A percentile compares a stretch with the other conserved stretches of the same genome.
Conservation (phyloP, 2,797 vertebrate genomes). For the Helarctos malayanus region DNA sequence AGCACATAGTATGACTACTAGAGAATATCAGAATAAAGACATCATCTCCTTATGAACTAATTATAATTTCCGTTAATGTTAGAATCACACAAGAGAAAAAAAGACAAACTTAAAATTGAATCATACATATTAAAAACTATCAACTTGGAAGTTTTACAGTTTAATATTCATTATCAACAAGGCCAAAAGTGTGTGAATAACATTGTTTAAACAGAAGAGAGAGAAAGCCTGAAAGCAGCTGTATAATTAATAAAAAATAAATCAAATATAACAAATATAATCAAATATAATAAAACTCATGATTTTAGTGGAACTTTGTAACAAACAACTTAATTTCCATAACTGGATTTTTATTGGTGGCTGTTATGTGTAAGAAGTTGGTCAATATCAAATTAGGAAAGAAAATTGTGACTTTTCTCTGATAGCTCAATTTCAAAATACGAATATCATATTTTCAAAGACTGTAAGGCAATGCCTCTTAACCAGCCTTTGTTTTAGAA, state of each 20-base stretch:
- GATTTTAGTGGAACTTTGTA: background rate
- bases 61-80: background rate
- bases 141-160: background rate
- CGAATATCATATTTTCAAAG: background rate
- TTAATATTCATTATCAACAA: background rate
- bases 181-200: background rate
- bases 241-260: background rate
- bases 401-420: background rate
- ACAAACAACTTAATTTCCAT: background rate
- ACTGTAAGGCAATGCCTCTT: background rate
- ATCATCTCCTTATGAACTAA: background rate
- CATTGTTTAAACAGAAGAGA: background rate
- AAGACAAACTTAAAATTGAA: background rate
- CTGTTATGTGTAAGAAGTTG: background rate
- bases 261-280: background rate
- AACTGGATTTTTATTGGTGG: background rate
- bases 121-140: background rate
- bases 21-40: background rate
- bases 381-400: background rate
- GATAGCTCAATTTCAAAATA: background rate
- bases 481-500: background rate
- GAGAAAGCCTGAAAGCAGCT: background rate
- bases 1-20: background rate
- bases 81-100: background rate
- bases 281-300: background rate